phyloP scores from a whole-genome alignment of 2,797 vertebrate species.

The Phalloptychus januarius region DNA sequence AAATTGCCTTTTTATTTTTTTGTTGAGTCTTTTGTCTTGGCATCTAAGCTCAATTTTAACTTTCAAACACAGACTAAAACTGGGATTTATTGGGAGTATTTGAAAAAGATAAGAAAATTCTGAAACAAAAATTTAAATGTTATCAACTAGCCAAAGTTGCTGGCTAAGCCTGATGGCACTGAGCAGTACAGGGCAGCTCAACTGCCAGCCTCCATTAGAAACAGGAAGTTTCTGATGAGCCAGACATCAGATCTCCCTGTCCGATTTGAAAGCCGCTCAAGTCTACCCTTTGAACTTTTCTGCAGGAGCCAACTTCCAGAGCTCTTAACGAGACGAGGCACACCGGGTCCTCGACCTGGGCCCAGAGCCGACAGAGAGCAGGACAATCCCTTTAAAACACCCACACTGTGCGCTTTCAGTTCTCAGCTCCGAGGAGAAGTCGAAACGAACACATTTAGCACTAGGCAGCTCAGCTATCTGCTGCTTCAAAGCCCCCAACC shows the following conservation, averaged over 20 bases:
- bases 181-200: slow-evolving; percentile 48
- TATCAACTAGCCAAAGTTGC: slow-evolving; percentile 24
- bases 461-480: slow-evolving; percentile 32
- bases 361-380: slow-evolving; percentile 22
- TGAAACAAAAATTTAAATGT: background rate
- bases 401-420: slow-evolving; percentile 15
- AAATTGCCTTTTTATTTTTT: background rate
- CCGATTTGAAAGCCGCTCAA: slow-evolving; percentile 54
- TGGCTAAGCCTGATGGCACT: slow-evolving; percentile 35
- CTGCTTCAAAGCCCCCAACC: slow-evolving; percentile 43
- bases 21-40: background rate
- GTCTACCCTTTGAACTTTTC: slow-evolving; percentile 56
- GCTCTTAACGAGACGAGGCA: slow-evolving; percentile 25
- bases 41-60: background rate
- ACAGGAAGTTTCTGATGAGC: slow-evolving; percentile 71
- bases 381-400: slow-evolving; percentile 55
- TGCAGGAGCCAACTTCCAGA: slow-evolving; percentile 34
- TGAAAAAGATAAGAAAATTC: background rate
- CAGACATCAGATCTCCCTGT: slow-evolving; percentile 53
- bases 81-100: background rate
- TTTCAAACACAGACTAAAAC: background rate
- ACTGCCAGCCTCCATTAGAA: slow-evolving; percentile 62
- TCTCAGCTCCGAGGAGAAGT: slow-evolving; percentile 18
- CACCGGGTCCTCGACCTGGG: slow-evolving; percentile 31
- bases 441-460: slow-evolving; percentile 5